A percentile compares a stretch with the other conserved stretches of the same genome.
phyloP scores from a whole-genome alignment of 2,888 invertebrate species.

The Melanotus villosus region DNA sequence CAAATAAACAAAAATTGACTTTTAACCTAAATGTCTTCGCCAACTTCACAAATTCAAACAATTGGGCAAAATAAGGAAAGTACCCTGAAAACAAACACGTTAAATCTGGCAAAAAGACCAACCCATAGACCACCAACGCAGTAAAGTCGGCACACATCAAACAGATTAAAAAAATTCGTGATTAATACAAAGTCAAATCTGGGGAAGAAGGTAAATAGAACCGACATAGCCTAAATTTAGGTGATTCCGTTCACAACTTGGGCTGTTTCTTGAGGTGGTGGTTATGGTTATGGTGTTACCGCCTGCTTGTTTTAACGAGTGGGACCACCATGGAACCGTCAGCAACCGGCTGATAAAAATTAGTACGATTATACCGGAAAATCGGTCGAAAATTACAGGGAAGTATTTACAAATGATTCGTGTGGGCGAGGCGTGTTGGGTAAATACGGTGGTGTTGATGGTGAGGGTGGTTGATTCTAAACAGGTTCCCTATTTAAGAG shows the following conservation, averaged over 20 bases:
- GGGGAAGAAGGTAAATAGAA: neutral
- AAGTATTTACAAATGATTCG: neutral
- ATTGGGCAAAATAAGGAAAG: no score
- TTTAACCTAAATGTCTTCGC: no score
- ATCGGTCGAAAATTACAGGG: neutral
- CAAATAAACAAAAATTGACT: no score
- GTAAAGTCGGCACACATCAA: conserved; percentile 17
- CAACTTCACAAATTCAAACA: no score
- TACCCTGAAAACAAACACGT: no score
- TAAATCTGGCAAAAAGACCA: no score
- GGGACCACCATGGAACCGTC: neutral
- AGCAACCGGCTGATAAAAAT: neutral
- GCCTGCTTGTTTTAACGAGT: neutral
- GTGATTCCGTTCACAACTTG: neutral
- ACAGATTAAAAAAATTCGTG: conserved; percentile 2
- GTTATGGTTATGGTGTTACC: neutral
- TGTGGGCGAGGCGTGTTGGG: no score
- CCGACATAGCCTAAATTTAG: neutral
- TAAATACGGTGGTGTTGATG: no score
- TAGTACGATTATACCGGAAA: neutral
- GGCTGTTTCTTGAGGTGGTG: neutral
- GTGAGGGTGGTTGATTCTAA: no score
- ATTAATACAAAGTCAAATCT: conserved; percentile 14
- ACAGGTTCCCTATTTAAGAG: no score
- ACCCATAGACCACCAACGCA: conserved; percentile 16